Conservation (phyloP, 2,113 vertebrate genomes). For the Tragelaphus scriptus region DNA sequence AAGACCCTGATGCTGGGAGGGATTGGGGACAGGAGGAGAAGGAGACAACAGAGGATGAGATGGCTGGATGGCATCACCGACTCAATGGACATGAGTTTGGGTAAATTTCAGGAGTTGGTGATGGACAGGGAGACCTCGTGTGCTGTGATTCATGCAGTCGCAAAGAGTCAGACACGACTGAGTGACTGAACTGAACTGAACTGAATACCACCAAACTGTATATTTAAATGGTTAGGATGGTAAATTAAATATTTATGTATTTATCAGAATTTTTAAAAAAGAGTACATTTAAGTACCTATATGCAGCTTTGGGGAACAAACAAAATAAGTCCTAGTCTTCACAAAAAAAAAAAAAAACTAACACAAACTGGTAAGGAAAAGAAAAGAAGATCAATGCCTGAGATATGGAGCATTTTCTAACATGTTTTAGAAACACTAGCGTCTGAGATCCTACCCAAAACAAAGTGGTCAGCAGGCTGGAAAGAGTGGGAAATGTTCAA, state of each 20-base stretch:
- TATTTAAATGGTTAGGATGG: neutral
- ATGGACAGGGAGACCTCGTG: too few relatives aligned
- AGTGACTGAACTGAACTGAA: too few relatives aligned
- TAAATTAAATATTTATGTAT: neutral
- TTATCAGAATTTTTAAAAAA: neutral
- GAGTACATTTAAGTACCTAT: neutral
- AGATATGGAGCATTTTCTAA: neutral
- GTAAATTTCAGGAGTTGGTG: accelerated
- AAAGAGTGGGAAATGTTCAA: neutral
- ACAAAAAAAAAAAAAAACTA: neutral
- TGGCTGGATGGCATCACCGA: too few relatives aligned
- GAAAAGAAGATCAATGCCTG: neutral
- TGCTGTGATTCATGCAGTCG: accelerated
- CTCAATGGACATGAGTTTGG: too few relatives aligned
- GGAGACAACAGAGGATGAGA: too few relatives aligned
- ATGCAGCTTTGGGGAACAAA: neutral
- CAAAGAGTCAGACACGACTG: too few relatives aligned
- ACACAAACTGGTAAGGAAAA: neutral
- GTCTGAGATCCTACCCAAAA: neutral
- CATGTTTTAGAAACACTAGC: neutral
- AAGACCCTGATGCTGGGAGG: too few relatives aligned
- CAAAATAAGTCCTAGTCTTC: neutral
- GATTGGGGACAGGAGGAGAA: too few relatives aligned
- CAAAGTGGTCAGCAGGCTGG: neutral
- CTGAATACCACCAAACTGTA: neutral